Percentiles rank a stretch among this genome's conserved stretches.
phyloP scores from a whole-genome alignment of 92 coral and sea anemone species.

The Actinostola sp. region DNA sequence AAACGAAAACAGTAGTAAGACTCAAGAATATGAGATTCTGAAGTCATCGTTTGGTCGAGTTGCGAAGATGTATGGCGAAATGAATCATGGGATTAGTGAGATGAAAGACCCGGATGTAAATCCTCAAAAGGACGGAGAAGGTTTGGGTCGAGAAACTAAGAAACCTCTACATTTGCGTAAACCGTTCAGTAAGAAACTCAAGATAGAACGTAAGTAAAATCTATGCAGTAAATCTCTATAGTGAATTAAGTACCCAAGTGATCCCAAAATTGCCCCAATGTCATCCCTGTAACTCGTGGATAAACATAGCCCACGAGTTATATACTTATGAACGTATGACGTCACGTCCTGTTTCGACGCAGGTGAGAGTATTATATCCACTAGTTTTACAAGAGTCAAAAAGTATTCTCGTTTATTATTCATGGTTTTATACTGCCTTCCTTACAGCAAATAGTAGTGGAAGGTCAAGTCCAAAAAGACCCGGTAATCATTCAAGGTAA shows the following conservation, averaged over 20 bases:
- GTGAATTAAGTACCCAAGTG: too few species aligned
- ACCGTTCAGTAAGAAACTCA: background rate
- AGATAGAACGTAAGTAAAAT: background rate
- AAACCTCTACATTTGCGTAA: background rate
- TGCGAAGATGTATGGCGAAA: background rate
- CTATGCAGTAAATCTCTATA: background rate
- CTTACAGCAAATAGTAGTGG: conserved; percentile 2
- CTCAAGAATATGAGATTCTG: background rate
- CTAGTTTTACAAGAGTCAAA: too few species aligned
- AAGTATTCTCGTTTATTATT: too few species aligned
- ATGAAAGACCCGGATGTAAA: background rate
- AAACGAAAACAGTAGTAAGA: background rate
- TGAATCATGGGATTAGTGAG: background rate
- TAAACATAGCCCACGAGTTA: too few species aligned
- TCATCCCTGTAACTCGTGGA: too few species aligned
- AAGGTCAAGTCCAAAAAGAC: conserved; percentile 9
- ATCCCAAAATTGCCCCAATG: too few species aligned
- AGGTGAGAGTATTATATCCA: too few species aligned
- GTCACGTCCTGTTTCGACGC: too few species aligned
- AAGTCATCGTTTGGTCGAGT: background rate
- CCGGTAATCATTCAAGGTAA: conserved; percentile 13
- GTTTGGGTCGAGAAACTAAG: background rate
- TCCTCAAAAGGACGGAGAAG: background rate
- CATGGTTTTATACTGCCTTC: too few species aligned
- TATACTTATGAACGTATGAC: too few species aligned